Evolutionary conservation across 2,888 invertebrate genomes (phyloP).

Genomic region (Phymatocera aterrima): DNA sequence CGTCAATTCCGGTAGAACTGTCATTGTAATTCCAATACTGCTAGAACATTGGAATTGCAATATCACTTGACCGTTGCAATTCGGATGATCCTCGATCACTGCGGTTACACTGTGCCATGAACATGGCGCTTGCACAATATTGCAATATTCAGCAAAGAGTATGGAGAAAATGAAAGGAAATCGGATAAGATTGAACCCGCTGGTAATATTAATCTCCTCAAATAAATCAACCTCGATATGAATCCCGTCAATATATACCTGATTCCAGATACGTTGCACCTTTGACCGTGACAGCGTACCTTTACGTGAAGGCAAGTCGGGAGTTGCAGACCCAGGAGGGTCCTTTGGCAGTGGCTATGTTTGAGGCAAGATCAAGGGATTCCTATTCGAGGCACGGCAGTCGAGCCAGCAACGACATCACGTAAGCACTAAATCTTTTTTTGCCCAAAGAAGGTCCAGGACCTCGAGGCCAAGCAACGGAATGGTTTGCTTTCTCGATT

Average conservation of each 20-base stretch:
- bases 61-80: no score
- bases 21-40: background rate
- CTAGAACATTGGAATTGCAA: background rate
- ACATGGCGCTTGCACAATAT: no score
- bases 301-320: slow-evolving; percentile 81
- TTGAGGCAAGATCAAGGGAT: slow-evolving; percentile 75
- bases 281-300: slow-evolving; percentile 79
- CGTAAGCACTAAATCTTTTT: slow-evolving; percentile 54
- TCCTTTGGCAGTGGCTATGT: slow-evolving; percentile 78
- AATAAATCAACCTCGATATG: no score
- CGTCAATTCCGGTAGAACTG: no score
- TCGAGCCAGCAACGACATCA: slow-evolving; percentile 55
- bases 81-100: no score
- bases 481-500: background rate
- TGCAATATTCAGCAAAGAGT: no score
- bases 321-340: slow-evolving; percentile 79
- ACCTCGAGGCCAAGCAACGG: background rate
- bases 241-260: no score
- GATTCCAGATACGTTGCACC: slow-evolving; percentile 78
- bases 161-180: no score
- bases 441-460: background rate
- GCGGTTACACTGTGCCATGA: no score
- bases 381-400: slow-evolving; percentile 55
- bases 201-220: background rate
- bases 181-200: no score